phyloP scores from a whole-genome alignment of 2,888 invertebrate species.

The Stenodera caucasica region DNA sequence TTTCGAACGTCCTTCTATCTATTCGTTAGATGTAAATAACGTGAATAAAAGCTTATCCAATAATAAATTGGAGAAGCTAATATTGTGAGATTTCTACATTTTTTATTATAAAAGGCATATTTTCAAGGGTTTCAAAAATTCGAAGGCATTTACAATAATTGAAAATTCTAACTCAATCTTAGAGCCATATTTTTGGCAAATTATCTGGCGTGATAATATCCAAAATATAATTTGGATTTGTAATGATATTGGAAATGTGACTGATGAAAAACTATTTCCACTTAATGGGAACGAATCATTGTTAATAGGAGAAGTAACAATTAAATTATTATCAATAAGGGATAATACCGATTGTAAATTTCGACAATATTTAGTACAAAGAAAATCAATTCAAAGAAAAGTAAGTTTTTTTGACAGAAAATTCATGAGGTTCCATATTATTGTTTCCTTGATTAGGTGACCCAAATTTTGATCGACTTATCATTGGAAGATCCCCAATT shows the following conservation, averaged over 20 bases:
- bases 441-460: too few relatives aligned
- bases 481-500: neutral
- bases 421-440: too few relatives aligned
- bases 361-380: neutral
- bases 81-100: too few relatives aligned
- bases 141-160: neutral
- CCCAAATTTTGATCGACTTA: neutral
- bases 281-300: neutral
- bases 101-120: too few relatives aligned
- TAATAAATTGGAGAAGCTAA: too few relatives aligned
- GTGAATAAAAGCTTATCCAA: too few relatives aligned
- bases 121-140: neutral
- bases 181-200: neutral
- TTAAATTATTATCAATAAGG: neutral
- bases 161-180: neutral
- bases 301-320: neutral
- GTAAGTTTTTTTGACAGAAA: too few relatives aligned
- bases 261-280: neutral
- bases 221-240: neutral
- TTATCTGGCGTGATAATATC: neutral
- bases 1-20: neutral
- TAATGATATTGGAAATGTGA: neutral
- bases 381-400: neutral
- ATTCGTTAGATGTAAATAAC: neutral
- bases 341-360: neutral